Percentiles rank a stretch among this genome's conserved stretches.
Evolutionary conservation across 2,888 invertebrate genomes (phyloP).

Genomic region (Minunthozetes semirufus): DNA sequence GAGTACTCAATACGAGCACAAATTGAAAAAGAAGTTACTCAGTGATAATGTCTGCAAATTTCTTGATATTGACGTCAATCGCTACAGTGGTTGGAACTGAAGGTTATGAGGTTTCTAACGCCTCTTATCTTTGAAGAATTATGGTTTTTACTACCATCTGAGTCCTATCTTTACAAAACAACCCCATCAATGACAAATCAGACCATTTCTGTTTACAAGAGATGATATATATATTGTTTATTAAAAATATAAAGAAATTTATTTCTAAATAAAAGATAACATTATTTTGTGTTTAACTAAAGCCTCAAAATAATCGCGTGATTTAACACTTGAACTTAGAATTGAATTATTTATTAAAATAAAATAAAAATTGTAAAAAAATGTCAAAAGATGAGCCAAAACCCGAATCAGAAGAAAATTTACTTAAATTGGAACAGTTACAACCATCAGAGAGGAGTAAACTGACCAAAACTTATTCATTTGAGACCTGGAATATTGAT

Average conservation of each 20-base stretch:
- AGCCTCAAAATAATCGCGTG: too few relatives aligned
- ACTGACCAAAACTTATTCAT: background rate
- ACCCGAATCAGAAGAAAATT: background rate
- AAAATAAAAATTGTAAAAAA: too few relatives aligned
- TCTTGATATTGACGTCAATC: slow-evolving; percentile 13
- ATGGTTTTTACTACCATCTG: too few relatives aligned
- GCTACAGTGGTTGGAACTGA: background rate
- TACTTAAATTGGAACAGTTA: background rate
- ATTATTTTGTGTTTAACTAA: too few relatives aligned
- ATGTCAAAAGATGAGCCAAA: background rate
- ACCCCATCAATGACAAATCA: too few relatives aligned
- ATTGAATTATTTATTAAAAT: too few relatives aligned
- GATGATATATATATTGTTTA: too few relatives aligned
- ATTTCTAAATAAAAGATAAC: background rate
- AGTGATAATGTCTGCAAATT: slow-evolving; percentile 27
- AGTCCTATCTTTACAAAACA: too few relatives aligned
- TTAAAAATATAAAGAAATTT: too few relatives aligned
- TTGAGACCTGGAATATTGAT: background rate
- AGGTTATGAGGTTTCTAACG: background rate
- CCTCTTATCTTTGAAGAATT: too few relatives aligned
- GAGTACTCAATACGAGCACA: background rate
- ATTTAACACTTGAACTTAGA: background rate
- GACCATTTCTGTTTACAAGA: too few relatives aligned
- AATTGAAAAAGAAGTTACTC: slow-evolving; percentile 11
- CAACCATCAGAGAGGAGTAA: background rate